phyloP scores from a whole-genome alignment of 2,113 vertebrate genomes.

The Hippocampus abdominalis region DNA sequence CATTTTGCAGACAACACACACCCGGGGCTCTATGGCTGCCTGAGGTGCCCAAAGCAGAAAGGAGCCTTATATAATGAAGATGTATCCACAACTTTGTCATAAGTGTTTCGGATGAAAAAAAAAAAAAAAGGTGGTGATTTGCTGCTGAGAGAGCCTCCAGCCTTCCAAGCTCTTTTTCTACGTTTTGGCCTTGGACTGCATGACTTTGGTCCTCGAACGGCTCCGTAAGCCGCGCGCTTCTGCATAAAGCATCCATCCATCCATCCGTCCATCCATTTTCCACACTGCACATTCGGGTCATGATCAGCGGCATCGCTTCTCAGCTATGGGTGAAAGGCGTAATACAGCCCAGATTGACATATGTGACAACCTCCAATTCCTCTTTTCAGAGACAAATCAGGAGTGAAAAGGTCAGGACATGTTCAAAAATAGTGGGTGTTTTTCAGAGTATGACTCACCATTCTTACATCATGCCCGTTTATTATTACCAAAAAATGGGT shows the following conservation, averaged over 20 bases:
- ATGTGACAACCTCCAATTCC: background rate
- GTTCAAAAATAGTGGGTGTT: background rate
- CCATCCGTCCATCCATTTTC: background rate
- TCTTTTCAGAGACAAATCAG: background rate
- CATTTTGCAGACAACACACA: slow-evolving; percentile 44
- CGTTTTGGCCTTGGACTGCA: background rate
- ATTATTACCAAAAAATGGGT: too few relatives aligned
- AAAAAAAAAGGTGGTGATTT: background rate
- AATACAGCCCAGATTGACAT: background rate
- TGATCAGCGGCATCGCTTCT: background rate
- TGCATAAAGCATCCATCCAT: background rate
- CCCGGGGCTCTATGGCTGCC: slow-evolving; percentile 1
- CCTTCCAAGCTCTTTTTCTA: background rate
- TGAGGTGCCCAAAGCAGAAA: slow-evolving; percentile 12
- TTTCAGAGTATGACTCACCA: background rate
- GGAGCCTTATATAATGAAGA: slow-evolving; percentile 15
- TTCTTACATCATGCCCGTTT: too few relatives aligned
- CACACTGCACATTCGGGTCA: background rate
- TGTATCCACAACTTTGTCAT: background rate
- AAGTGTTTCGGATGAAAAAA: background rate
- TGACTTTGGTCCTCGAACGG: background rate
- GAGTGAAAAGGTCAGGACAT: background rate
- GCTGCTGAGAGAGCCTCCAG: background rate
- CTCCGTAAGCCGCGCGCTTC: background rate
- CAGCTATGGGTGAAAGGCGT: background rate